These are phyloP conservation scores for Colostygia pectinataria DNA, from an alignment of 2,888 invertebrate species.

Conservation along the genomic window DNA sequence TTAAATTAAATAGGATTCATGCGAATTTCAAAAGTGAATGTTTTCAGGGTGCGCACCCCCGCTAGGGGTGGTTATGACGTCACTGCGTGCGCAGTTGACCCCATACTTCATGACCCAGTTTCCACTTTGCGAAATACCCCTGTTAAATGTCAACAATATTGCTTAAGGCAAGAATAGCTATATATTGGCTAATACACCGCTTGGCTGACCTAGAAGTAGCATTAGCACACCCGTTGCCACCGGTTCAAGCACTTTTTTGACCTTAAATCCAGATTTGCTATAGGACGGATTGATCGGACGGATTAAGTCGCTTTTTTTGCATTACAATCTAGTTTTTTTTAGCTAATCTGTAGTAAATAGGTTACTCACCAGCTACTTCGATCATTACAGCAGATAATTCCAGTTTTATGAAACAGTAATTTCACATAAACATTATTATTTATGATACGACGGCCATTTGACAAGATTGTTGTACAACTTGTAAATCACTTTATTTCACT, in stretches of 20 bases:
- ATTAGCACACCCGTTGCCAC: conserved; percentile 20
- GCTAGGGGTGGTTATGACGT: conserved; percentile 61
- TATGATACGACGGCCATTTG: conserved; percentile 65
- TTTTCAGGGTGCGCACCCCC: conserved; percentile 48
- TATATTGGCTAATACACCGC: conserved; percentile 58
- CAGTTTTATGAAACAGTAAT: conserved; percentile 44
- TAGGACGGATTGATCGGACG: background rate
- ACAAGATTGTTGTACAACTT: conserved; percentile 52
- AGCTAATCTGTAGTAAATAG: conserved; percentile 15
- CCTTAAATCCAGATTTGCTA: conserved; percentile 21
- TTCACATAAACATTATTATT: conserved; percentile 66
- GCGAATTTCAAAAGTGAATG: conserved; percentile 59
- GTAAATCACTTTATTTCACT: conserved; percentile 54
- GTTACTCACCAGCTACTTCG: conserved; percentile 56
- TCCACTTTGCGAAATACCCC: conserved; percentile 59
- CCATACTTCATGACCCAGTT: conserved; percentile 66
- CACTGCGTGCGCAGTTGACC: conserved; percentile 72
- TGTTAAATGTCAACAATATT: conserved; percentile 71
- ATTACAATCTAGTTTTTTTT: background rate
- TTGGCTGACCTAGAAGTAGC: conserved; percentile 48
- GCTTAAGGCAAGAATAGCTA: conserved; percentile 46
- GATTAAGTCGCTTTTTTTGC: background rate
- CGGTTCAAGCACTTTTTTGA: conserved; percentile 28
- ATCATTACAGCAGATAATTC: conserved; percentile 58
- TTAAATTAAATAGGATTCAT: conserved; percentile 19